These are phyloP conservation scores for Atta cephalotes DNA, from an alignment of 1,140 invertebrate species.

Conservation along the genomic window DNA sequence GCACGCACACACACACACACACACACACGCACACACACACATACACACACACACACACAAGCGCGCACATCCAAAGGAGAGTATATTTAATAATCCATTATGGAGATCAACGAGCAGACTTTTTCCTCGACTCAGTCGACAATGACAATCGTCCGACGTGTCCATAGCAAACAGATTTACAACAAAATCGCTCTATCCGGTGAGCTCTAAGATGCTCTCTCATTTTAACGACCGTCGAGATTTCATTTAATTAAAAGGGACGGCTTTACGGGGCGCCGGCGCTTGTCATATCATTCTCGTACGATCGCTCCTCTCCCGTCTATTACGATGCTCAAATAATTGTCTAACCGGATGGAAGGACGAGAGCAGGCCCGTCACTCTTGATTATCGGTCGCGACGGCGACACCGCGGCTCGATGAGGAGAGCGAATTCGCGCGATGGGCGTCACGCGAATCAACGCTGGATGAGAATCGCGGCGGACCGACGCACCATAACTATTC, in stretches of 20 bases:
- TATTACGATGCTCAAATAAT: conserved; percentile 59
- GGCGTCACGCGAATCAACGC: conserved; percentile 10
- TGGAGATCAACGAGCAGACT: neutral
- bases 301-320: conserved; percentile 36
- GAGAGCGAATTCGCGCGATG: conserved; percentile 6
- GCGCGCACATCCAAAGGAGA: neutral
- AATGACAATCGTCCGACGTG: conserved; percentile 52
- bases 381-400: conserved; percentile 66
- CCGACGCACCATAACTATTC: conserved; percentile 1
- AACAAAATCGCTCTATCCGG: conserved; percentile 9
- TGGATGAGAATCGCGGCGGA: conserved; percentile 45
- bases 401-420: conserved; percentile 41
- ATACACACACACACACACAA: no score
- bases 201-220: conserved; percentile 15
- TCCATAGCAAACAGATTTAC: conserved; percentile 31
- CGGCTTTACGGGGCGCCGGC: conserved; percentile 34
- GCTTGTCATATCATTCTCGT: conserved; percentile 50
- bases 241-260: conserved; percentile 59
- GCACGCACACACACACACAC: neutral
- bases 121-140: neutral
- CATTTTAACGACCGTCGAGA: conserved; percentile 59
- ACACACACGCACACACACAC: no score
- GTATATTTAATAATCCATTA: conserved; percentile 58
- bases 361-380: conserved; percentile 53
- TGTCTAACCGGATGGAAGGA: conserved; percentile 47